phyloP scores from a whole-genome alignment of 2,888 invertebrate species.

The Drosophila formosana region DNA sequence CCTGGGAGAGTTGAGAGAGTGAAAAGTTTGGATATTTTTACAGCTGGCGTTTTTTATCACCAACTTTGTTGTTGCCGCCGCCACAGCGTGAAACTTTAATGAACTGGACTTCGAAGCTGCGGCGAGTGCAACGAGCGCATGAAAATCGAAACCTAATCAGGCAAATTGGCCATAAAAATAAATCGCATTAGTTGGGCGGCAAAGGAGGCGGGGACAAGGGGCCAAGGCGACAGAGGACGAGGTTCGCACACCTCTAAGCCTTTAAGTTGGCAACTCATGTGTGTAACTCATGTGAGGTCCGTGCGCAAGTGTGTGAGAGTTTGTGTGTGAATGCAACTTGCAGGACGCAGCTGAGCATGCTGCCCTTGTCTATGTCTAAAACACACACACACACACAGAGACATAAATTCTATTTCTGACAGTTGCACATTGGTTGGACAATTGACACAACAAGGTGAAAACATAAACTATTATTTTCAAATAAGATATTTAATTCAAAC shows the following conservation, averaged over 20 bases:
- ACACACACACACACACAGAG: slow-evolving; percentile 3
- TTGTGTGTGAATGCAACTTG: slow-evolving; percentile 29
- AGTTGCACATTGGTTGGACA: slow-evolving; percentile 44
- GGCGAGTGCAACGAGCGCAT: slow-evolving; percentile 62
- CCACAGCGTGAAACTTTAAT: slow-evolving; percentile 54
- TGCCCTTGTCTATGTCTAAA: slow-evolving; percentile 7
- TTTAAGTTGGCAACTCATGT: slow-evolving; percentile 68
- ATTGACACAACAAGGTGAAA: neutral
- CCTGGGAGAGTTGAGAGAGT: slow-evolving; percentile 18
- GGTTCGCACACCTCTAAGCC: slow-evolving; percentile 62
- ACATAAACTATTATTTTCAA: neutral
- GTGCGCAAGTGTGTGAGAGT: slow-evolving; percentile 1
- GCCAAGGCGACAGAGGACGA: neutral
- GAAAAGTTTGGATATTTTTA: slow-evolving; percentile 37
- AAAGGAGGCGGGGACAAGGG: neutral
- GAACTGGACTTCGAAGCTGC: slow-evolving; percentile 42
- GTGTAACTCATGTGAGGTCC: slow-evolving; percentile 23
- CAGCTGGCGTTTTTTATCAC: slow-evolving; percentile 27
- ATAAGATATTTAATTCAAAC: neutral
- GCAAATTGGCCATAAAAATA: slow-evolving; percentile 81
- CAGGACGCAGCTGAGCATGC: slow-evolving; percentile 18
- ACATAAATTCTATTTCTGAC: slow-evolving; percentile 7
- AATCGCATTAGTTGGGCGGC: slow-evolving; percentile 69
- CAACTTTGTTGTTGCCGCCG: slow-evolving; percentile 37
- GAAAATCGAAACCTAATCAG: slow-evolving; percentile 81